Evolutionary conservation across 1,140 invertebrate genomes (phyloP).

Genomic region (Zophobas atratus): DNA sequence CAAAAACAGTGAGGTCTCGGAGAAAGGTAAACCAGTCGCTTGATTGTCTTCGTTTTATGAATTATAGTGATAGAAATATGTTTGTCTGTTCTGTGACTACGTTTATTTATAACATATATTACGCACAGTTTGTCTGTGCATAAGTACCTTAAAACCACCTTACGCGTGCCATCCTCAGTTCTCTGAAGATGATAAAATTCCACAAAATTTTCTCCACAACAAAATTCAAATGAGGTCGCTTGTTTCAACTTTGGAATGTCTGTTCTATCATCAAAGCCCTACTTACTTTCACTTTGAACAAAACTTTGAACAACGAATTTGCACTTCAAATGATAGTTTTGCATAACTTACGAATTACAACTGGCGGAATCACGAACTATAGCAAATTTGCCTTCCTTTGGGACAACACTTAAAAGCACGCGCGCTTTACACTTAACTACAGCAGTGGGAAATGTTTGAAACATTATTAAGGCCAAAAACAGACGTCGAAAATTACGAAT

Average conservation of each 20-base stretch:
- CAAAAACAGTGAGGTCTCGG: too few relatives aligned
- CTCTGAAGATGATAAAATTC: background rate
- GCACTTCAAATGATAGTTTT: conserved; percentile 42
- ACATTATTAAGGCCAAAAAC: conserved; percentile 6
- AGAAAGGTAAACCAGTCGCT: too few relatives aligned
- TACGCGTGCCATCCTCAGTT: too few relatives aligned
- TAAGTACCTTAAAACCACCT: too few relatives aligned
- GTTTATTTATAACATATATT: too few relatives aligned
- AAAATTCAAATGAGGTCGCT: background rate
- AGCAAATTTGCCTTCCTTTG: conserved; percentile 23
- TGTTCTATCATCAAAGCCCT: conserved; percentile 2
- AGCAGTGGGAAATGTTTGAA: conserved; percentile 16
- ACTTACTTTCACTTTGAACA: conserved; percentile 16
- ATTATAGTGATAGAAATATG: too few relatives aligned
- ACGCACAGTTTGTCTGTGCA: too few relatives aligned
- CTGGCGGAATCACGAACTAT: conserved; percentile 28
- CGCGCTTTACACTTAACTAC: conserved; percentile 5
- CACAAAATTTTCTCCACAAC: background rate
- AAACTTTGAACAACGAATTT: conserved; percentile 34
- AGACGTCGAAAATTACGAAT: background rate
- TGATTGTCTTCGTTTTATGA: too few relatives aligned
- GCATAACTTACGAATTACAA: conserved; percentile 40
- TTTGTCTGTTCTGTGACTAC: too few relatives aligned
- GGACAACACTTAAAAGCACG: conserved; percentile 34
- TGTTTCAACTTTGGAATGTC: background rate